Base-by-base conservation (phyloP, 2,113 vertebrate species). In the Eurystomus gularis region DNA sequence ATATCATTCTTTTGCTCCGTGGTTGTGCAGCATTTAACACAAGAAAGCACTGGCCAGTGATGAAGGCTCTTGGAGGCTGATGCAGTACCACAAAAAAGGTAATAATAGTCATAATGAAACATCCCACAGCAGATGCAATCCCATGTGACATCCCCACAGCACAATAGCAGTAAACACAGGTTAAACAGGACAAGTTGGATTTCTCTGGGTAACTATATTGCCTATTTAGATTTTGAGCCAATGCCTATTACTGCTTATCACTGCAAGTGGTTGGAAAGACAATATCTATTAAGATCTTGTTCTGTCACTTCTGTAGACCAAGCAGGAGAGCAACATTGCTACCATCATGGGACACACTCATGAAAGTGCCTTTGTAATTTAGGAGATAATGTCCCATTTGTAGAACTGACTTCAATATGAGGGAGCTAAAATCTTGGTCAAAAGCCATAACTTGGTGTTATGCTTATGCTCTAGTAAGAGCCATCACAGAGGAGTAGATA, bases 1-100 rank as follows among this genome's bases (percentile, higher is more conserved):
- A 48, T 37, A 49, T 1, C 0, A 7, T 25, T 52, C 48, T 68
- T 76, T 35, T 5, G 3, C 52, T 82, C 48, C 0, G 0, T 25
- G 52, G 48, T 9, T 61, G 26, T 52, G 62, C 65, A 84, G 40
- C 35, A n/a, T 23, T 69, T 61, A 21, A 31, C 29, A n/a, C 44
- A 46, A 46, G 29, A 52, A 17, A 72, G 21, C 2, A 2, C 39
- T 71, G 61, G 46, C 42, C 25, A 14, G 60, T 2, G 33, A 15
- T 13, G 68, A 35, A 64, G 69, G 39, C 37, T 88, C 29, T n/a
- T 44, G n/a, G 8, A 33, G 33, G n/a, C 40, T n/a, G 70, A 13
- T 40, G 40, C 29, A 87, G 15, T 31, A 55, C 33, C 33, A 62
- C 20, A 54, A 26, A 31, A n/a, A 35, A 16, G 14, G 28, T 17